A percentile compares a stretch with the other conserved stretches of the same genome.
Evolutionary conservation across 2,888 invertebrate genomes (phyloP).

Genomic region (Syritta pipiens): DNA sequence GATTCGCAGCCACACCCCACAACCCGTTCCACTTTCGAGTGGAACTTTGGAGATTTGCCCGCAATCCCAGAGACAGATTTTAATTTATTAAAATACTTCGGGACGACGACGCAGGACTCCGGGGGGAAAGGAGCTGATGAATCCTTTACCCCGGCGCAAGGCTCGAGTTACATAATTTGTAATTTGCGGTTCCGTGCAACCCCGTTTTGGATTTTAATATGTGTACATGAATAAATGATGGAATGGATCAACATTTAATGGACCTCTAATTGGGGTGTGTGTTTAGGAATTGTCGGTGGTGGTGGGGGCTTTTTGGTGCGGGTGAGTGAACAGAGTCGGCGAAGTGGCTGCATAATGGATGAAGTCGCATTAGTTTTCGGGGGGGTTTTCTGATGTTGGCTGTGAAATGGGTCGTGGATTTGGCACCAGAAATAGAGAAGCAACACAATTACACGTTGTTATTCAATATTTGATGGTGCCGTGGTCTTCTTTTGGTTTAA

Average conservation of each 20-base stretch:
- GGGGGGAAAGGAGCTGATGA: not conserved
- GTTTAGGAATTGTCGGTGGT: not conserved
- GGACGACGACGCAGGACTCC: constrained; percentile 28
- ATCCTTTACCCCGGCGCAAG: constrained; percentile 32
- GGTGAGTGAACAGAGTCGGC: not conserved
- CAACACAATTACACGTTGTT: too few species aligned
- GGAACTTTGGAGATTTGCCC: constrained; percentile 37
- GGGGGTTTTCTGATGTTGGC: not conserved
- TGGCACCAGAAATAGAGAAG: too few species aligned
- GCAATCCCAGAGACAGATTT: constrained; percentile 70
- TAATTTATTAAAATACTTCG: constrained; percentile 72
- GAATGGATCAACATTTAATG: constrained; percentile 70
- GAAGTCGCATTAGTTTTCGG: constrained; percentile 23
- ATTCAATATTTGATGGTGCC: too few species aligned
- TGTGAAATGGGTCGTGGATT: too few species aligned
- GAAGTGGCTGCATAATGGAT: not conserved
- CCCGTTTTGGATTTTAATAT: constrained; percentile 69
- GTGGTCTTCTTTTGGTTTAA: too few species aligned
- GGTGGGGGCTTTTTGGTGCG: not conserved
- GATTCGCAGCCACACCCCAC: constrained; percentile 33
- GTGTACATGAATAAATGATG: constrained; percentile 70
- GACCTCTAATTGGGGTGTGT: constrained; percentile 69
- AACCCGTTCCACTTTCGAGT: constrained; percentile 64
- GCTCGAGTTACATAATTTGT: constrained; percentile 70
- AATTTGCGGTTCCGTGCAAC: constrained; percentile 67